Conservation (phyloP, 2,113 vertebrate species). For the Pithys albifrons region DNA sequence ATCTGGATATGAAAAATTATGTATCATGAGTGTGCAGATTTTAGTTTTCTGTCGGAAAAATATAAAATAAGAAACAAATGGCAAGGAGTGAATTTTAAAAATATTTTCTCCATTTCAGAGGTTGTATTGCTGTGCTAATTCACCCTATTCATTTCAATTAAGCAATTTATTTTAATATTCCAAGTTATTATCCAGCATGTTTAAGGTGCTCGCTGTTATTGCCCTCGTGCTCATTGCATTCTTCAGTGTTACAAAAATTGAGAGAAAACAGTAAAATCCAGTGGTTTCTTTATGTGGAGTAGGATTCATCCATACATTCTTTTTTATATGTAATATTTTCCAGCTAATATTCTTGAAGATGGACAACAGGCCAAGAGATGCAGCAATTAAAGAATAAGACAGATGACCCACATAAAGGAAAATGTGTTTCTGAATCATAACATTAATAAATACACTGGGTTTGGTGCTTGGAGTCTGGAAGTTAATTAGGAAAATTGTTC, state of each 20-base stretch:
- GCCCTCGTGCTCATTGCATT: neutral
- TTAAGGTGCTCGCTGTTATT: neutral
- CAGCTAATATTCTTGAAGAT: neutral
- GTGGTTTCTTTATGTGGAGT: neutral
- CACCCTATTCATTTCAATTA: neutral
- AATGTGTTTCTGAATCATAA: neutral
- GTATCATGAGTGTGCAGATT: neutral
- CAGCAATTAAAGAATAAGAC: neutral
- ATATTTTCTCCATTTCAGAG: neutral
- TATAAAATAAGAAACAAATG: neutral
- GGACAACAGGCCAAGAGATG: neutral
- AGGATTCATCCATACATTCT: neutral
- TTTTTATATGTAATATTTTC: neutral
- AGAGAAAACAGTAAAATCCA: neutral
- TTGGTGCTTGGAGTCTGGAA: neutral
- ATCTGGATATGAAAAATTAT: neutral
- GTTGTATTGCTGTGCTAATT: neutral
- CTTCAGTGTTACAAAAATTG: neutral
- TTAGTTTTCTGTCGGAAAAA: neutral
- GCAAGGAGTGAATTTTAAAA: neutral
- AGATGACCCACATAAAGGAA: neutral
- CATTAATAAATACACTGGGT: neutral
- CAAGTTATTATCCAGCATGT: neutral
- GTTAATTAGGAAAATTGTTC: neutral
- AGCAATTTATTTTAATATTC: slow-evolving; percentile 9